These are phyloP conservation scores for Lanius ludovicianus DNA, from an alignment of 2,113 vertebrate species.

Conservation along the genomic window DNA sequence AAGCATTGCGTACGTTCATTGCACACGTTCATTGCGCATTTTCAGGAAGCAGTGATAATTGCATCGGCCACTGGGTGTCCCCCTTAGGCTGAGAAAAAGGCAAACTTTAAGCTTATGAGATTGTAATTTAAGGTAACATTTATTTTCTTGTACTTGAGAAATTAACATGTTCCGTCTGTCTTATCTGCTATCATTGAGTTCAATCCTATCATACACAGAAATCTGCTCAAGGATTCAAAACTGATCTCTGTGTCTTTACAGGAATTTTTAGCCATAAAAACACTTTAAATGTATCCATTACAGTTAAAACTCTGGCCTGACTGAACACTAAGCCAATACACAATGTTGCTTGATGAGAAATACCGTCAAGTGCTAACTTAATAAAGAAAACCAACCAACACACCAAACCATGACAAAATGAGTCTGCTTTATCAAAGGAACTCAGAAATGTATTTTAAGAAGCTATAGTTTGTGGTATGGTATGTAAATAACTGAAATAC, in stretches of 20 bases:
- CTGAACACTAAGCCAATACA: not conserved
- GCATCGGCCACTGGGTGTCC: not conserved
- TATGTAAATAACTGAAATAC: not conserved
- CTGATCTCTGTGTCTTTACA: not conserved
- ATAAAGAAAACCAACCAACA: not conserved
- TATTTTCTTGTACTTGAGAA: not conserved
- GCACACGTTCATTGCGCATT: accelerated
- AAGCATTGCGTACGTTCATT: accelerated
- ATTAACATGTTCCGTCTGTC: not conserved
- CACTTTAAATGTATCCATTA: not conserved
- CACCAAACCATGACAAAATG: not conserved
- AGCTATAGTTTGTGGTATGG: accelerated
- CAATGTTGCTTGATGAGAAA: not conserved
- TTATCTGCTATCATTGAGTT: not conserved
- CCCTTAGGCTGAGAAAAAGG: not conserved
- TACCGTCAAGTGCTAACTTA: not conserved
- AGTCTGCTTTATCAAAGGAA: not conserved
- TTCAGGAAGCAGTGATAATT: not conserved
- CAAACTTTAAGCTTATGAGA: accelerated
- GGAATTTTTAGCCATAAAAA: not conserved
- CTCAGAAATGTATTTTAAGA: not conserved
- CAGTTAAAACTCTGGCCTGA: not conserved
- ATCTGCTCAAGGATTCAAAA: not conserved
- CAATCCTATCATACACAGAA: not conserved
- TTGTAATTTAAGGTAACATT: not conserved